A percentile compares a stretch with the other conserved stretches of the same genome.
Conservation (phyloP, 2,113 vertebrate genomes). For the Ailuropoda melanoleuca region DNA sequence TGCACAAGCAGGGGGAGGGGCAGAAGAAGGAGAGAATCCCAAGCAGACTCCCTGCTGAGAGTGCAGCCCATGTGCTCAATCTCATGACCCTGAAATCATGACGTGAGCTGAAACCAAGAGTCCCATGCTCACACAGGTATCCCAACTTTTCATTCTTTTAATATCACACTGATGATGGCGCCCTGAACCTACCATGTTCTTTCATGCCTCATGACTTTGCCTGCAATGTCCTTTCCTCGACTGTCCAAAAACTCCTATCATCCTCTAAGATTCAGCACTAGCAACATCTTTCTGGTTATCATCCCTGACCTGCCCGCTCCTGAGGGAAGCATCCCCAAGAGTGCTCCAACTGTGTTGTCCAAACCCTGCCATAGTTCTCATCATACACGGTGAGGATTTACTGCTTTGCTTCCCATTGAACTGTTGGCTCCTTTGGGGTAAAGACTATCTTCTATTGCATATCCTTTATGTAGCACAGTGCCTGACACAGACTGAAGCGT, state of each 20-base stretch:
- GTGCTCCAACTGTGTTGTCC: not conserved
- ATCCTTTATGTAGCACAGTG: not conserved
- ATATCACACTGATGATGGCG: not conserved
- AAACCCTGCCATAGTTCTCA: not conserved
- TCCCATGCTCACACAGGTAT: not conserved
- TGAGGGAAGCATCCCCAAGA: not conserved
- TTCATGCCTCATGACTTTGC: not conserved
- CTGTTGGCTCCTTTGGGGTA: not conserved
- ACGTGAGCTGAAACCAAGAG: not conserved
- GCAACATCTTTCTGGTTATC: not conserved
- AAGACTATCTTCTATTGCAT: not conserved
- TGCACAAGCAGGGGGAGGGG: not conserved
- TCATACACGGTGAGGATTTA: not conserved
- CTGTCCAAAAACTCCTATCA: not conserved
- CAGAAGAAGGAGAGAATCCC: not conserved
- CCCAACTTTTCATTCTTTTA: not conserved
- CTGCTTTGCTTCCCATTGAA: not conserved
- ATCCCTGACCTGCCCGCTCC: not conserved
- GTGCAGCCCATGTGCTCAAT: not conserved
- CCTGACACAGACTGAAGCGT: not conserved
- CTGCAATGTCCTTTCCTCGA: not conserved
- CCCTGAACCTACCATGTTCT: not conserved
- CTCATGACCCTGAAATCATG: not conserved
- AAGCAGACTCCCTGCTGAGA: no score
- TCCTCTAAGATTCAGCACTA: not conserved